These are phyloP conservation scores for Synanceia verrucosa DNA, from an alignment of 2,797 vertebrate genomes.

Conservation along the genomic window DNA sequence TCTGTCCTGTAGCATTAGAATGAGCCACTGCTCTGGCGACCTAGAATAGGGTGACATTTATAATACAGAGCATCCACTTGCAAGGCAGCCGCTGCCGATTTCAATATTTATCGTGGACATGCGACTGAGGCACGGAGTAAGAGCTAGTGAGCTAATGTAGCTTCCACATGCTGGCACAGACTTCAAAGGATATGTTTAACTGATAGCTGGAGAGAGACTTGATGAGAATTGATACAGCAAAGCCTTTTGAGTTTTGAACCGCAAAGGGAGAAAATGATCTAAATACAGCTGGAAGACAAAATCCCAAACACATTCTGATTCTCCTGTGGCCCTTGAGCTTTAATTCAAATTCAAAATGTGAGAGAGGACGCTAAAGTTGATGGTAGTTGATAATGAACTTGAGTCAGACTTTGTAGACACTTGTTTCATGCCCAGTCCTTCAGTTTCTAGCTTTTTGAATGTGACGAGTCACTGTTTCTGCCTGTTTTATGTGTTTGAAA, in stretches of 20 bases:
- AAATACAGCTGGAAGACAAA: conserved; percentile 36
- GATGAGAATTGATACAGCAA: conserved; percentile 56
- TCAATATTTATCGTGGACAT: conserved; percentile 67
- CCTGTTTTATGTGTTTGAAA: background rate
- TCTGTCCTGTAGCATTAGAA: conserved; percentile 50
- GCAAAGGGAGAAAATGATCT: conserved; percentile 18
- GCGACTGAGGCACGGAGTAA: conserved; percentile 29
- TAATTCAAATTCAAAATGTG: conserved; percentile 28
- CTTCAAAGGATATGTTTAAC: conserved; percentile 61
- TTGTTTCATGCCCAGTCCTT: background rate
- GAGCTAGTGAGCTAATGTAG: conserved; percentile 59
- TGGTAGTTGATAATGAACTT: background rate
- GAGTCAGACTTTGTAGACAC: conserved; percentile 12
- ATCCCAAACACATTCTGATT: conserved; percentile 32
- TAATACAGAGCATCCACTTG: conserved; percentile 66
- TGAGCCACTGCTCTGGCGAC: conserved; percentile 35
- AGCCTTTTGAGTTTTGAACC: conserved; percentile 40
- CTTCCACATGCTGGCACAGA: conserved; percentile 32
- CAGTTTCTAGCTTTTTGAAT: background rate
- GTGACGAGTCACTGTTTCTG: background rate
- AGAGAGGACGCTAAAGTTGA: background rate
- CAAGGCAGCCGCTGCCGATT: conserved; percentile 45
- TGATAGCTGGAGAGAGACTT: conserved; percentile 56
- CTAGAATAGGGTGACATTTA: conserved; percentile 57
- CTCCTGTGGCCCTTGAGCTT: background rate